phyloP scores from a whole-genome alignment of 2,113 vertebrate genomes.

The Emydocephalus ijimae region DNA sequence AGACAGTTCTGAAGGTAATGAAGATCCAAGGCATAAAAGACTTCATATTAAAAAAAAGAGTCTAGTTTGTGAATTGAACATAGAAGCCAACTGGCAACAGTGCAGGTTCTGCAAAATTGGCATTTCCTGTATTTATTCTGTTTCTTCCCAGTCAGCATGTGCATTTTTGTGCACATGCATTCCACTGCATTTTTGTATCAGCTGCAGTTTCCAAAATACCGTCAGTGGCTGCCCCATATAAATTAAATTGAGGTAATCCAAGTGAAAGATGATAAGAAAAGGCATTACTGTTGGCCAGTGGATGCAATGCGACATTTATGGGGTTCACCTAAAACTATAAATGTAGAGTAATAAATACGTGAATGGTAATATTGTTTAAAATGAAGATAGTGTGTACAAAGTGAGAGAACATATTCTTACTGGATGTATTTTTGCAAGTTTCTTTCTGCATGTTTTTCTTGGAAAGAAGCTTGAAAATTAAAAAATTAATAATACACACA shows the following conservation, averaged over 20 bases:
- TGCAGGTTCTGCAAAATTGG: not conserved
- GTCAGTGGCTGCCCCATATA: not conserved
- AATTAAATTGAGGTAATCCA: not conserved
- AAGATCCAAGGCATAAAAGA: not conserved
- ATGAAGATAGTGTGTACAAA: not conserved
- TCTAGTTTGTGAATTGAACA: not conserved
- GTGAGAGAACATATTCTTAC: not conserved
- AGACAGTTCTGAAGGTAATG: not conserved
- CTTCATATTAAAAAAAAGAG: not conserved
- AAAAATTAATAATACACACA: no score
- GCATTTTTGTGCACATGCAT: no score
- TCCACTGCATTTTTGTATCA: not conserved
- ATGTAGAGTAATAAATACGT: not conserved
- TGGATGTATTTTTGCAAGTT: not conserved
- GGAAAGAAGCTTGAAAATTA: not conserved
- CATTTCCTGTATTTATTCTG: not conserved
- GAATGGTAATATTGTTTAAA: not conserved
- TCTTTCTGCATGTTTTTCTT: not conserved
- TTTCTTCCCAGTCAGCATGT: not conserved
- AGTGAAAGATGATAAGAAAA: not conserved
- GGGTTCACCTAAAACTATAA: not conserved
- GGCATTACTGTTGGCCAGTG: not conserved
- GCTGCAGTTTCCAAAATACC: not conserved
- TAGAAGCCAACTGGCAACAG: not conserved
- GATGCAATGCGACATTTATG: not conserved